Percentiles rank a stretch among this genome's conserved stretches.
These are phyloP conservation scores for Lycia hirtaria DNA, from an alignment of 2,888 invertebrate species.

Conservation along the genomic window DNA sequence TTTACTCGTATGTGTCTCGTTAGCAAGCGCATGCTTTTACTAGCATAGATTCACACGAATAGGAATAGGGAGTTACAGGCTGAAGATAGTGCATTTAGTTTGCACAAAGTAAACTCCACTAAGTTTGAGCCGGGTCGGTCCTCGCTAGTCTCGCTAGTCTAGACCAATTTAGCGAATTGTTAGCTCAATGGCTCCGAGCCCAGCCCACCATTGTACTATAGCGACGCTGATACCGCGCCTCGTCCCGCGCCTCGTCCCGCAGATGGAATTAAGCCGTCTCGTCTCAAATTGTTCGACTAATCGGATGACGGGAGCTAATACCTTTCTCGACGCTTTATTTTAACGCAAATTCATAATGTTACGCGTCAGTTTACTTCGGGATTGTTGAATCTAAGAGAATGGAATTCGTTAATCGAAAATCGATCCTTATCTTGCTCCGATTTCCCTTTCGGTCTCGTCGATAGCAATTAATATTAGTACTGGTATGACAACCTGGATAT, in stretches of 20 bases:
- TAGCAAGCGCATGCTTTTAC: no score
- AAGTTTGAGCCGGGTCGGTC: no score
- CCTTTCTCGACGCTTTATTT: background rate
- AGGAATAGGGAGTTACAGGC: no score
- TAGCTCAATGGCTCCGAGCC: background rate
- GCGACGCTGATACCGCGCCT: background rate
- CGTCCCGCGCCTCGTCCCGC: background rate
- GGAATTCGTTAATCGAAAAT: background rate
- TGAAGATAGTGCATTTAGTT: no score
- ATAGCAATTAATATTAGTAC: no score
- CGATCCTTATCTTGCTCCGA: background rate
- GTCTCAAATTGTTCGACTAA: background rate
- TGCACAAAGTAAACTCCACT: no score
- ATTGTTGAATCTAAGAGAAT: background rate
- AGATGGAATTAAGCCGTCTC: background rate
- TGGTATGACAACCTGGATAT: no score
- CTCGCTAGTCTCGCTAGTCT: no score
- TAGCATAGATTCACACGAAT: no score
- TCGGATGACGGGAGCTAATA: background rate
- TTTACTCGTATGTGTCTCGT: no score
- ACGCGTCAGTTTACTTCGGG: background rate
- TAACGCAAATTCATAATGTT: background rate
- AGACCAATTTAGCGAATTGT: conserved; percentile 8
- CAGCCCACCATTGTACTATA: background rate
- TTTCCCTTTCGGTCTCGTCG: background rate